A percentile compares a stretch with the other conserved stretches of the same genome.
phyloP scores from a whole-genome alignment of 1,140 invertebrate genomes.

The Lordiphosa mommai region DNA sequence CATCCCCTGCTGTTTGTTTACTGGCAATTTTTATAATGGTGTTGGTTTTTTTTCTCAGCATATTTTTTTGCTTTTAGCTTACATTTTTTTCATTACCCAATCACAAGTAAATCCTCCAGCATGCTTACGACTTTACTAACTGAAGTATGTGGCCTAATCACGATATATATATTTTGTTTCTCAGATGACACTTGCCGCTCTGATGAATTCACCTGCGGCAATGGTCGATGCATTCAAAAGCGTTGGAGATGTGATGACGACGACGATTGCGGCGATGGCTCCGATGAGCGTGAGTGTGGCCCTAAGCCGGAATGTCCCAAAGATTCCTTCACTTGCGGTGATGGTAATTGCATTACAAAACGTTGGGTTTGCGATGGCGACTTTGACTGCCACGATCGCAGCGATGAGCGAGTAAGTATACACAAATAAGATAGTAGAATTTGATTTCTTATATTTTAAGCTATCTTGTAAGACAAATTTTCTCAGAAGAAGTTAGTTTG shows the following conservation, averaged over 20 bases:
- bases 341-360: constrained; percentile 84
- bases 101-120: constrained; percentile 24
- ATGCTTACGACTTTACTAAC: too few relatives aligned
- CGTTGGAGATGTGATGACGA: constrained; percentile 93
- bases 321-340: constrained; percentile 85
- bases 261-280: constrained; percentile 91
- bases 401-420: constrained; percentile 86
- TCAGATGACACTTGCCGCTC: constrained; percentile 91
- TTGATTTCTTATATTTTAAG: too few relatives aligned
- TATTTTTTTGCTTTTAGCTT: constrained; percentile 12
- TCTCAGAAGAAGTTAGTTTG: too few relatives aligned
- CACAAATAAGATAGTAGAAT: neutral
- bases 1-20: constrained; percentile 30
- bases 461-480: too few relatives aligned
- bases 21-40: constrained; percentile 57
- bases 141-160: neutral
- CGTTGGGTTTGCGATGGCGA: constrained; percentile 93
- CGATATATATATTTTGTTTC: constrained; percentile 8
- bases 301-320: constrained; percentile 83
- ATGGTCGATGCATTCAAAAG: constrained; percentile 93
- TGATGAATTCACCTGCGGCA: constrained; percentile 93
- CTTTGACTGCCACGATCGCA: constrained; percentile 87
- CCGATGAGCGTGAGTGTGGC: constrained; percentile 90
- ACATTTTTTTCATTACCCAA: constrained; percentile 24
- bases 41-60: constrained; percentile 46